Base-by-base conservation (phyloP, 2,888 invertebrate genomes). In the Agrilus mali region DNA sequence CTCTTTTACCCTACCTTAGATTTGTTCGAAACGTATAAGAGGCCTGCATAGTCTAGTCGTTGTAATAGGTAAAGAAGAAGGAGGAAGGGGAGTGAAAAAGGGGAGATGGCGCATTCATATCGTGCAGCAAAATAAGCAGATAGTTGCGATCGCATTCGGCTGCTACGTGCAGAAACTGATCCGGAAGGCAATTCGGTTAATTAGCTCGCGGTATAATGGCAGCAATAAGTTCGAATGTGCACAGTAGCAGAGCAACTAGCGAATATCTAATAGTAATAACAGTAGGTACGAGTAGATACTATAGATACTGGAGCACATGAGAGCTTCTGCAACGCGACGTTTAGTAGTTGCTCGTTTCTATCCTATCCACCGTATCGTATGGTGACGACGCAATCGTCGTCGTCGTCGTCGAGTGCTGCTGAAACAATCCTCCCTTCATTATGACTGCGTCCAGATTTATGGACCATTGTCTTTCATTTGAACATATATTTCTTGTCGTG, bases 381-480 rank as follows among this genome's bases (percentile, higher is more conserved):
- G n/a, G n/a, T 8, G 15, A 35, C 27, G 27, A 27, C 27, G 27
- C n/a, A 5, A 5, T 8, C 2, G 35, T 12, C 6, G 16, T 12
- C 15, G 20, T 1, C n/a, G 35, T 16, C 35, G 35, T 35, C 16
- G 16, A 35, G 16, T 35, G 15, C 16, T 16, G 15, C 35, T 35
- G 15, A 16, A 16, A 15, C 16, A 16, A 35, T 16, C 35, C 15
- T 47, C 50, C 54, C 49, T 50, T 54, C 50, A 51, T 52, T 54
- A 53, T 51, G 50, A 47, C 50, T 57, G 56, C 58, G 56, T 51
- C 53, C 52, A 48, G 66, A 68, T 68, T 68, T 68, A 68, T 67
- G 58, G 61, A 57, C 67, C 63, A 68, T 68, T 68, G 68, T 68
- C 66, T 67, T 66, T 64, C 65, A 66, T 65, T 64, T 61, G 61